Conservation (phyloP, 2,113 vertebrate species). For the Leptobrachium ailaonicum region DNA sequence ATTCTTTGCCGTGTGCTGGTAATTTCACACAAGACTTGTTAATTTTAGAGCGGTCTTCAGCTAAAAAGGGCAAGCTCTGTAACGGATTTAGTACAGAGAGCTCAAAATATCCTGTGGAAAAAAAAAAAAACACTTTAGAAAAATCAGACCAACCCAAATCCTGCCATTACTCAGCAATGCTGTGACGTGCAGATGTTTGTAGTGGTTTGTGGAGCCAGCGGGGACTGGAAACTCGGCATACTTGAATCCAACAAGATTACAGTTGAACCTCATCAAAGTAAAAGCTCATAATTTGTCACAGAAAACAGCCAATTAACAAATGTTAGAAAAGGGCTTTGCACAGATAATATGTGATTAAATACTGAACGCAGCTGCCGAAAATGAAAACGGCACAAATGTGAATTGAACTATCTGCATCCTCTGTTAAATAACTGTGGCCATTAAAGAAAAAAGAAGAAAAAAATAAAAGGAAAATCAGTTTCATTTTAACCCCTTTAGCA, state of each 20-base stretch:
- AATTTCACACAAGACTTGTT: conserved; percentile 62
- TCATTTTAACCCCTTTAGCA: conserved; percentile 17
- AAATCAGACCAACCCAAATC: conserved; percentile 79
- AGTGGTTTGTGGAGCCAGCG: conserved; percentile 82
- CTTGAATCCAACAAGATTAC: conserved; percentile 89
- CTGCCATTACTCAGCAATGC: conserved; percentile 89
- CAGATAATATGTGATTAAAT: conserved; percentile 98
- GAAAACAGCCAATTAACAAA: conserved; percentile 99
- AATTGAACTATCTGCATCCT: conserved; percentile 49
- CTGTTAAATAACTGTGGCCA: conserved; percentile 31
- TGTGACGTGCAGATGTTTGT: conserved; percentile 86
- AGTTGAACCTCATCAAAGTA: conserved; percentile 97
- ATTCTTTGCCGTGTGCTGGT: conserved; percentile 61
- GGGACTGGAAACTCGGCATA: conserved; percentile 84
- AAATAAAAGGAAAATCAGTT: conserved; percentile 14
- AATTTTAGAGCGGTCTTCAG: conserved; percentile 71
- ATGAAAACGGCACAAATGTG: conserved; percentile 84
- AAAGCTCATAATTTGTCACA: conserved; percentile 98
- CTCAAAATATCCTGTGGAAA: conserved; percentile 72
- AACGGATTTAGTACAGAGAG: conserved; percentile 69
- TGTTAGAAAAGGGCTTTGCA: conserved; percentile 83
- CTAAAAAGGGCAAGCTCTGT: conserved; percentile 68
- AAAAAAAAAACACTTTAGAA: conserved; percentile 58
- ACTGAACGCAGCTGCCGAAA: conserved; percentile 89
- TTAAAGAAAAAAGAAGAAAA: too few relatives aligned